Conservation (phyloP, 1,140 invertebrate genomes). For the Bacillus rossius region DNA sequence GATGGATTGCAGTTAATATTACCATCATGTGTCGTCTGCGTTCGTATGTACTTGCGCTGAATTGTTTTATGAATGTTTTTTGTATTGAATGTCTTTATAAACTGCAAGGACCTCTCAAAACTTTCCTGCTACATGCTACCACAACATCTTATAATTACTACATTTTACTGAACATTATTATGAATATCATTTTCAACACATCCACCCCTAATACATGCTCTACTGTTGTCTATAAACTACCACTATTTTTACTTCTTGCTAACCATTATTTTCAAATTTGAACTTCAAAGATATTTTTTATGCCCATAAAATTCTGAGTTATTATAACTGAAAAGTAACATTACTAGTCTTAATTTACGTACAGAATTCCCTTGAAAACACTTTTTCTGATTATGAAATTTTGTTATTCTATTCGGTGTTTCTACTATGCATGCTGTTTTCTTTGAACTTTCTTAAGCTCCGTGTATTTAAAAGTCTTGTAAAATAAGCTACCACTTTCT, state of each 20-base stretch:
- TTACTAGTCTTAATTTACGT: constrained; percentile 14
- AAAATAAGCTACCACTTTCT: constrained; percentile 14
- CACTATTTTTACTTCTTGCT: too few species aligned
- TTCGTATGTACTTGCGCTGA: too few species aligned
- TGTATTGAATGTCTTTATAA: constrained; percentile 15
- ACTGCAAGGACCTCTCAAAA: constrained; percentile 68
- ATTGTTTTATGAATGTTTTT: neutral
- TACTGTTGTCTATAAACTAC: too few species aligned
- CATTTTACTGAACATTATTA: constrained; percentile 14
- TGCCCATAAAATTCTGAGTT: too few species aligned
- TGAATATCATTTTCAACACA: too few species aligned
- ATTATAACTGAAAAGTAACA: too few species aligned
- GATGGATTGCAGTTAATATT: too few species aligned
- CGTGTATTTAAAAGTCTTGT: constrained; percentile 14
- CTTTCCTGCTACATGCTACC: constrained; percentile 43
- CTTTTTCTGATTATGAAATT: constrained; percentile 20
- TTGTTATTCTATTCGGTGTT: constrained; percentile 18
- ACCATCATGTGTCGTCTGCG: too few species aligned
- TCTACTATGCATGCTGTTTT: constrained; percentile 19
- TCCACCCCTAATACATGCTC: too few species aligned
- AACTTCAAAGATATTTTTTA: too few species aligned
- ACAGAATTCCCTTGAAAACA: constrained; percentile 22
- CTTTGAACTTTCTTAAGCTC: constrained; percentile 7
- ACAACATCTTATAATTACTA: constrained; percentile 16
- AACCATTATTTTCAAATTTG: too few species aligned